These are phyloP conservation scores for Colistium nudipinnis DNA, from an alignment of 2,113 vertebrate genomes.

Conservation along the genomic window DNA sequence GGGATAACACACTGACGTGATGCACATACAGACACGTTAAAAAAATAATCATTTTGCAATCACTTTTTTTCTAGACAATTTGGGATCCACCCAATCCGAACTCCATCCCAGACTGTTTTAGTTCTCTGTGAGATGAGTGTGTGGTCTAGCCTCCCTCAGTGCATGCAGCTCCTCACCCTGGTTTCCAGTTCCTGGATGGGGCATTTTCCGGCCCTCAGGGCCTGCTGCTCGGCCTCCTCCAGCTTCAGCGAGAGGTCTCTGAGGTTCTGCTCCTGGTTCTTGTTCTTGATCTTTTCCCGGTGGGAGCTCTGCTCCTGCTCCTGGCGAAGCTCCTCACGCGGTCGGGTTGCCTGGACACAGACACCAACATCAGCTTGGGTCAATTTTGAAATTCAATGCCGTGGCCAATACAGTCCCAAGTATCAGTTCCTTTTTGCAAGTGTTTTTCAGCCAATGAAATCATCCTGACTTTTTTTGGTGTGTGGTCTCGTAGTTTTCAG, in stretches of 20 bases:
- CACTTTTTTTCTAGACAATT: slow-evolving; percentile 17
- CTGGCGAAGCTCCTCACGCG: slow-evolving; percentile 81
- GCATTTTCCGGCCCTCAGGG: slow-evolving; percentile 73
- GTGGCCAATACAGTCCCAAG: too few species aligned
- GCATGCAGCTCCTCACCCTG: slow-evolving; percentile 60
- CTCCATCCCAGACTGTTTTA: neutral
- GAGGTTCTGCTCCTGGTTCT: slow-evolving; percentile 80
- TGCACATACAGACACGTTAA: neutral
- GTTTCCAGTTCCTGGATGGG: slow-evolving; percentile 80
- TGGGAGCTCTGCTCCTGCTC: slow-evolving; percentile 81
- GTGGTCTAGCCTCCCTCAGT: neutral
- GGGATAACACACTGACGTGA: slow-evolving; percentile 16
- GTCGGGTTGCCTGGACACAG: slow-evolving; percentile 71
- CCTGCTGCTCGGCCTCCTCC: slow-evolving; percentile 80
- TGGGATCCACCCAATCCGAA: neutral
- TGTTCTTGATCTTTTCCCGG: slow-evolving; percentile 86
- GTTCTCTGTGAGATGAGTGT: neutral
- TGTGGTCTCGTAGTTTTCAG: neutral
- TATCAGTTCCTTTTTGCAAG: too few species aligned
- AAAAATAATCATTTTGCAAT: neutral
- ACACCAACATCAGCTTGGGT: neutral
- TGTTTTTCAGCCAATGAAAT: neutral
- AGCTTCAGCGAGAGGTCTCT: slow-evolving; percentile 79
- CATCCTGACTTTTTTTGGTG: neutral
- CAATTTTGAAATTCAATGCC: too few species aligned